Base-by-base conservation (phyloP, 2,113 vertebrate species). In the Elephas maximus region DNA sequence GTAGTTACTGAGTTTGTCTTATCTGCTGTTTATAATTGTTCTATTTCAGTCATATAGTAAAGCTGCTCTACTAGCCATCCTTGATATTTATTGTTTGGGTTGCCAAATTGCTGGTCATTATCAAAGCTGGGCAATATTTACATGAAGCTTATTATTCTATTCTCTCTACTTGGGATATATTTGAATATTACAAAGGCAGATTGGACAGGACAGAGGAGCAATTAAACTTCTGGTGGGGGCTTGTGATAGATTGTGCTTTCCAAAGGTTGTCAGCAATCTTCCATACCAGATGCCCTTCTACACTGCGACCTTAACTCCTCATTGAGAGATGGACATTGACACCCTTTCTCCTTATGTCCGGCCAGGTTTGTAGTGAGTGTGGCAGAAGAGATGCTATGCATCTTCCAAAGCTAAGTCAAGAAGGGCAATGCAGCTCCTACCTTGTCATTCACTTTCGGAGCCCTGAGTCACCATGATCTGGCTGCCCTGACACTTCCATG, bases 31-130 rank as follows among this genome's bases (percentile, higher is more conserved):
- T 51, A 62, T 77, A 41, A 37, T 60, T 77, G 85, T 95, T 91
- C 65, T 81, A 15, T 88, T 96, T 98, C 69, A 95, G 44, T 77
- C 51, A 87, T 90, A 93, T 11, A 18, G 26, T 65, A 88, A 80
- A 91, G 86, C 23, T 95, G 30, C 37, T 28, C 41, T 90, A 28
- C 80, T 84, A 71, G 53, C 71, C 26, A 37, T 90, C 15, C 37
- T 87, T 92, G 60, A 93, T 44, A 48, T 94, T 89, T 86, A 63
- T 69, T 73, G 48, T 90, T 88, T 79, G 20, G 44, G 41, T 41
- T n/a, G 71, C 95, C 20, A 96, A 77, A 78, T 67, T 2, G 0
- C 30, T 87, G 71, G 18, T 62, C 24, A 30, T 82, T 93, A 23
- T 6, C 57, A 37, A 86, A 91, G 20, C 67, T 90, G 20, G 8